Base-by-base conservation (phyloP, 2,113 vertebrate genomes). In the Aldabrachelys gigantea region DNA sequence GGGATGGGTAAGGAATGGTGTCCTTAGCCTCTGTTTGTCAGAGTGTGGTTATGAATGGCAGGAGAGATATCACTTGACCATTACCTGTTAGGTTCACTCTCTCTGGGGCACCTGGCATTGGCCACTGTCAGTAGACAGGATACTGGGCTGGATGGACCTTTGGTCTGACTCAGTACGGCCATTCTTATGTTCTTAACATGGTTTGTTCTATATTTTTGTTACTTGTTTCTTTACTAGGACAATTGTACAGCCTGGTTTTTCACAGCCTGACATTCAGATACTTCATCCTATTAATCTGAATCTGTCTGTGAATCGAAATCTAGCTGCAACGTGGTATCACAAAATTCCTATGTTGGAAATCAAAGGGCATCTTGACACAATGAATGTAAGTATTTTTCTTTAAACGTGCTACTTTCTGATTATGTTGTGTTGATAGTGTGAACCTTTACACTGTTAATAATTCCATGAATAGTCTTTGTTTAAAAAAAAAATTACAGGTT, bases 261-360 rank as follows among this genome's bases (percentile, higher is more conserved):
- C 95, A 0, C 96, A 98, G 95, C 95, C 97, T 24, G 99, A 99
- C 93, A 97, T 99, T 44, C 98, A 99, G 89, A 98, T 99, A 82
- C 98, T 99, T 87, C 97, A 98, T 89, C 99, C 99, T n/a, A 98
- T 99, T 97, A 99, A 99, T 96, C 91, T 99, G 50, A 98, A 99
- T 89, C 97, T 99, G 24, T 97, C 96, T 21, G 96, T 99, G 95
- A 98, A 98, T 93, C 98, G 99, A 22, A 99, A 99, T 97, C 97
- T 99, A 14, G 98, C 99, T 82, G 98, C 99, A 54, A 89, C 98
- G 88, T 99, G 99, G 99, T 99, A 99, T 95, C 98, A 97, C 65
- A 97, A 98, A 65, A 97, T 99, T 38, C 99, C 99, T 0, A 96
- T 98, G 7, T n/a, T 99, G 80, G 99, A 99, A 94, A 97, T 99